phyloP scores from a whole-genome alignment of 2,888 invertebrate genomes.

The Andricus curvator region DNA sequence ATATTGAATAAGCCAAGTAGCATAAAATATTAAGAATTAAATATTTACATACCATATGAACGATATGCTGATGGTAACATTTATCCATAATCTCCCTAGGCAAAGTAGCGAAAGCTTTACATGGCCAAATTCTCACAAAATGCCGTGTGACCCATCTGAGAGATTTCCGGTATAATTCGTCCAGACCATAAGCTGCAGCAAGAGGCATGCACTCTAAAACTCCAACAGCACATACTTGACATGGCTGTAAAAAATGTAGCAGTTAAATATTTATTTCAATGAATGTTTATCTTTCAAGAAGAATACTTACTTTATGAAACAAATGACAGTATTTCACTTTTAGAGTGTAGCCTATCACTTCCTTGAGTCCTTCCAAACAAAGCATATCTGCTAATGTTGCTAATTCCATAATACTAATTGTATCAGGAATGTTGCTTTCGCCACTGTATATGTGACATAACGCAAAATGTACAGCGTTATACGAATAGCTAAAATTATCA shows the following conservation, averaged over 20 bases:
- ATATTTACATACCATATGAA: conserved; percentile 84
- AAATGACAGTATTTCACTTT: conserved; percentile 95
- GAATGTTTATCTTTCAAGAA: conserved; percentile 4
- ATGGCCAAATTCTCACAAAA: conserved; percentile 94
- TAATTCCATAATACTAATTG: conserved; percentile 91
- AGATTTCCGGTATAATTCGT: conserved; percentile 92
- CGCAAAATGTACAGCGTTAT: conserved; percentile 92
- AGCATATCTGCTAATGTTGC: conserved; percentile 94
- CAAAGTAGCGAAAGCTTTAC: conserved; percentile 91
- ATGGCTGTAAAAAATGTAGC: conserved; percentile 83
- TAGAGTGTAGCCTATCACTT: conserved; percentile 92
- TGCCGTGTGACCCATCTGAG: conserved; percentile 92
- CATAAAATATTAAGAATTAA: not conserved
- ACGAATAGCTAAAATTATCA: conserved; percentile 84
- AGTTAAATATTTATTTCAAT: not conserved
- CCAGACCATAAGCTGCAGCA: conserved; percentile 91
- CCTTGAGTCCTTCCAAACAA: conserved; percentile 93
- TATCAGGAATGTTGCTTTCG: conserved; percentile 91
- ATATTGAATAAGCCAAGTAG: conserved; percentile 3
- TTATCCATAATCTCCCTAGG: conserved; percentile 90
- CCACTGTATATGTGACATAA: conserved; percentile 97
- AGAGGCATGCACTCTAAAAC: conserved; percentile 93
- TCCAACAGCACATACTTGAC: conserved; percentile 91
- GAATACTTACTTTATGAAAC: conserved; percentile 88
- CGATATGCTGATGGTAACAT: conserved; percentile 90